Evolutionary conservation across 35 echinoderm and acorn worm genomes (phyloP).

Genomic region (Apostichopus parvimensis): DNA sequence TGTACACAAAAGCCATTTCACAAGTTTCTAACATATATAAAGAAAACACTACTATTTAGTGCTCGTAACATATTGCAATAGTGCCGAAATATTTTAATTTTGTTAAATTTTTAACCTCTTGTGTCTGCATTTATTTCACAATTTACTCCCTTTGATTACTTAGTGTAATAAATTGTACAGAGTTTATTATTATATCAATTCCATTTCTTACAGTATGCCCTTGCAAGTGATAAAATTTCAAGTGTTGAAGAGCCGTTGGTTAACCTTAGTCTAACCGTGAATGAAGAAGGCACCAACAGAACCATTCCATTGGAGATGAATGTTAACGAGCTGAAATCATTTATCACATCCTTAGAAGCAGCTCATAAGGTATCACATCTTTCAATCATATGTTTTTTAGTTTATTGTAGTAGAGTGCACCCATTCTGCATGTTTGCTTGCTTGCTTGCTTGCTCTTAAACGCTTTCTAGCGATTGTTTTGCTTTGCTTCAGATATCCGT

Average conservation of each 20-base stretch:
- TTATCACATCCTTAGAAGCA: slow-evolving; percentile 54
- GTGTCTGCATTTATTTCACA: not conserved
- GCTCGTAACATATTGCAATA: no score
- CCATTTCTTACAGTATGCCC: slow-evolving; percentile 27
- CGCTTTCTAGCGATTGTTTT: no score
- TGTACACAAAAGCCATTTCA: no score
- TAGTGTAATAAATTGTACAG: not conserved
- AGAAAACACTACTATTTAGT: no score
- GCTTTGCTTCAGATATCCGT: no score
- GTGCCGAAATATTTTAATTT: no score
- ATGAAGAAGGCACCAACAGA: slow-evolving; percentile 33
- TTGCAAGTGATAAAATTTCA: slow-evolving; percentile 54
- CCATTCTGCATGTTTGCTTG: no score
- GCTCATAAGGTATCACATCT: slow-evolving; percentile 37
- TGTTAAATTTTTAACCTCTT: no score
- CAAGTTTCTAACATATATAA: no score
- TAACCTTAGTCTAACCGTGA: slow-evolving; percentile 19
- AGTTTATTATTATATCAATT: not conserved
- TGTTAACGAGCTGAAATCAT: slow-evolving; percentile 11
- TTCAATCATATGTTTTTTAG: no score
- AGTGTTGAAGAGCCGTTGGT: slow-evolving; percentile 50
- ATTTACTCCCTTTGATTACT: not conserved
- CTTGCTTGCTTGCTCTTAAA: no score
- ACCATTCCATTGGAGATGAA: slow-evolving; percentile 53
- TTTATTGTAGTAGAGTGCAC: no score